Conservation (phyloP, 1,140 invertebrate genomes). For the Atta cephalotes region DNA sequence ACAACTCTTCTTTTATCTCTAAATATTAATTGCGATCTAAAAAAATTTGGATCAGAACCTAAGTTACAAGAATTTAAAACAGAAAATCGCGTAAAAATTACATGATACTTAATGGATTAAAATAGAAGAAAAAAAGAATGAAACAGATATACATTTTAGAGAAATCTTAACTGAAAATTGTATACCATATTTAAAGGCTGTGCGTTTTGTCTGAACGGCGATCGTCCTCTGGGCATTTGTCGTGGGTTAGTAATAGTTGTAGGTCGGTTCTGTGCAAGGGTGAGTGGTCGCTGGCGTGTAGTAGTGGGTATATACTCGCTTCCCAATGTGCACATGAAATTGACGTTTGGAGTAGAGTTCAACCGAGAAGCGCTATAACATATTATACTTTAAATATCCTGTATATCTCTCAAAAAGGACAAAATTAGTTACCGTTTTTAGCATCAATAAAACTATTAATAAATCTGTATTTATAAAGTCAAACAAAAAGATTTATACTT, state of each 20-base stretch:
- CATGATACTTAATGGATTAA: too few relatives aligned
- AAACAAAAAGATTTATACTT: too few relatives aligned
- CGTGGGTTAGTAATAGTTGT: slow-evolving; percentile 60
- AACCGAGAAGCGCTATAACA: slow-evolving; percentile 77
- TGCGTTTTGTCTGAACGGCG: slow-evolving; percentile 78
- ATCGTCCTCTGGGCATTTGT: slow-evolving; percentile 79
- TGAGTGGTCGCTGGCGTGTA: slow-evolving; percentile 73
- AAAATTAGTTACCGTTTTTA: not conserved
- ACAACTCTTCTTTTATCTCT: too few relatives aligned
- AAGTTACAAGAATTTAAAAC: too few relatives aligned
- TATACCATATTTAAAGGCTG: slow-evolving; percentile 77
- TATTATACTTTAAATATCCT: slow-evolving; percentile 26
- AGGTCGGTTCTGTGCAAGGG: slow-evolving; percentile 59
- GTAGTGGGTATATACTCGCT: slow-evolving; percentile 67
- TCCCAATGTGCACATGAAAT: slow-evolving; percentile 80
- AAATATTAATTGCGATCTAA: too few relatives aligned
- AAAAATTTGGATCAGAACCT: too few relatives aligned
- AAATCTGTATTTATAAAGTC: not conserved
- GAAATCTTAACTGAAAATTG: slow-evolving; percentile 4
- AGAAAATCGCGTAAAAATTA: too few relatives aligned
- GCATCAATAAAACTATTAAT: not conserved
- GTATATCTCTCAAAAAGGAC: too few relatives aligned
- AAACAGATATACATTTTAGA: not conserved
- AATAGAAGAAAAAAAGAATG: too few relatives aligned
- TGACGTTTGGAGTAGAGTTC: slow-evolving; percentile 76